Evolutionary conservation across 2,113 vertebrate species (phyloP).

Genomic region (Caretta caretta): DNA sequence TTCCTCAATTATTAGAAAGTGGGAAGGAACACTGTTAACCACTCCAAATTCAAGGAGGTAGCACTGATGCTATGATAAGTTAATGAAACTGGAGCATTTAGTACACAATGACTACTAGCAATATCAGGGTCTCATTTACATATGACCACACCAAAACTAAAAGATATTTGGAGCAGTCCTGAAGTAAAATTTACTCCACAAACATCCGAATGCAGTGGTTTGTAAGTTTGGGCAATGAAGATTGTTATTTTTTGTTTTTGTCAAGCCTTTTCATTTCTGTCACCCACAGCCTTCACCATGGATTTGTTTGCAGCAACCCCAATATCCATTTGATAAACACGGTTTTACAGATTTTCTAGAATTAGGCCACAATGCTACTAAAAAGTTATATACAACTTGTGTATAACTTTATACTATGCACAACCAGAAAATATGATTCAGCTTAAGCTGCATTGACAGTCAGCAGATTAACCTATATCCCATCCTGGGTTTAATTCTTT

Average conservation of each 20-base stretch:
- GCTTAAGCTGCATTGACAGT: background rate
- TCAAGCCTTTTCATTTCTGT: background rate
- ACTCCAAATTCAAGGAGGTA: background rate
- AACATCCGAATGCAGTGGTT: background rate
- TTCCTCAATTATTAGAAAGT: background rate
- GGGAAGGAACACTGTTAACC: background rate
- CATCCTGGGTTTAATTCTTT: background rate
- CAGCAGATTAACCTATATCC: background rate
- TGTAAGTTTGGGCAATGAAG: background rate
- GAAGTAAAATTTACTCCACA: background rate
- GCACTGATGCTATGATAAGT: background rate
- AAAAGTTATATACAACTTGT: background rate
- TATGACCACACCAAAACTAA: background rate
- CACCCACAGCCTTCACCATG: background rate
- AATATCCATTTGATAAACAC: background rate
- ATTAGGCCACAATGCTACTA: background rate
- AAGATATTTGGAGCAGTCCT: background rate
- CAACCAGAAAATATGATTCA: background rate
- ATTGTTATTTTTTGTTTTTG: background rate
- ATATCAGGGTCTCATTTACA: accelerated
- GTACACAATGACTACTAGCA: accelerated
- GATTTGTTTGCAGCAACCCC: background rate
- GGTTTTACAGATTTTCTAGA: background rate
- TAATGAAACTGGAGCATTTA: background rate
- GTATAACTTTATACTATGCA: background rate